These are phyloP conservation scores for Prolemur simus DNA, from an alignment of 2,113 vertebrate species.

Conservation along the genomic window DNA sequence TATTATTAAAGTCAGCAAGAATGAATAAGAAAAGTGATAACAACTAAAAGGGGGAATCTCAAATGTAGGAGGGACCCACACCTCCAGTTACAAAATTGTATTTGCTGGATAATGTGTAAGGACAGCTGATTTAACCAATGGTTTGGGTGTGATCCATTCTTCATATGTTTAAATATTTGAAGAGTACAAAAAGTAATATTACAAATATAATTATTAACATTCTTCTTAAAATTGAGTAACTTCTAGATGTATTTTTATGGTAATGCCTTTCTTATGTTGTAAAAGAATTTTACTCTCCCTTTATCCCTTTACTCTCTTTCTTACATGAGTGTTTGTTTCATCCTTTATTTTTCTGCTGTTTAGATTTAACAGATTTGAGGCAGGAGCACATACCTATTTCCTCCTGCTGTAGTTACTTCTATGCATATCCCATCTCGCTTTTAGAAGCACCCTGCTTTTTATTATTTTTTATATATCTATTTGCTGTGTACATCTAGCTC, in stretches of 20 bases:
- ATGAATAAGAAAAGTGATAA: background rate
- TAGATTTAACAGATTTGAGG: background rate
- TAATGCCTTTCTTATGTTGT: background rate
- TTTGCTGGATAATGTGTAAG: background rate
- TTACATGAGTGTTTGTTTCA: background rate
- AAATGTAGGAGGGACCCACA: background rate
- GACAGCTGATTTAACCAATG: background rate
- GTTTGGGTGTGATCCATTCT: background rate
- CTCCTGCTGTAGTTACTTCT: background rate
- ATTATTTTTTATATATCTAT: background rate
- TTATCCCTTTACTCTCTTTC: background rate
- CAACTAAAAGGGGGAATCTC: background rate
- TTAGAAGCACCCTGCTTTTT: background rate
- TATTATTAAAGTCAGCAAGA: background rate
- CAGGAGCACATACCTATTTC: background rate
- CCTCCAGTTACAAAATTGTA: background rate
- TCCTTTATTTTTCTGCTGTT: background rate
- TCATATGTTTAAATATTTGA: background rate
- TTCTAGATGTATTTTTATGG: background rate
- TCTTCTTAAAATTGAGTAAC: background rate
- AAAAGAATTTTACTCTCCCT: background rate
- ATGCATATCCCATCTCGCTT: background rate
- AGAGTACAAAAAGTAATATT: background rate
- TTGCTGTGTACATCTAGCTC: background rate
- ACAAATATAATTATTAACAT: background rate